Evolutionary conservation across 2,888 invertebrate genomes (phyloP), one percentile per base, ranked within the genome.

Genomic region (Heliconius charithonia): DNA sequence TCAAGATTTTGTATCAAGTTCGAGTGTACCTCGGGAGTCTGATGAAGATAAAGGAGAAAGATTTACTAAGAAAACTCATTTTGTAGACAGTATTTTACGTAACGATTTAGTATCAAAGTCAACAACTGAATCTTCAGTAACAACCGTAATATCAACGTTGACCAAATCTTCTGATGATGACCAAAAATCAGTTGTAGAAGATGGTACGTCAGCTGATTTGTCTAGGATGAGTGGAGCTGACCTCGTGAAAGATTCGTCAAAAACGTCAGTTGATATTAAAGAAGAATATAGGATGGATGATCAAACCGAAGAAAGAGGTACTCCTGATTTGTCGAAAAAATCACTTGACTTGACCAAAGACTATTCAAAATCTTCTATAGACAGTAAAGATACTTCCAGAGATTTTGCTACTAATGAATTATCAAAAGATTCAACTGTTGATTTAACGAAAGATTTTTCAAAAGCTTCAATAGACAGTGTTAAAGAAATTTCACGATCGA

Each of bases 361-460:
- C 84, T 95, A 94, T 81, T 95, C 95, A 2, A 95, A 95, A 84
- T 95, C 95, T 27, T 95, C 95, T 45, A 94, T 95, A 67, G 95
- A 95, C 80, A 95, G 95, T 83, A 95, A 95, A 87, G 95, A 95
- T 81, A 95, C 95, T 0, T 95, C 95, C 3, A 88, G 93, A 86
- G 95, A 95, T 85, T 94, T 95, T 87, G 94, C 95, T 22, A 94
- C 95, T 22, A 95, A 95, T 84, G 95, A 95, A 83, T 80, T 95
- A 65, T 95, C 95, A 4, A 95, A 95, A 87, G 95, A 95, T 83
- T 95, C 95, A n/a, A 95, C 95, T 2, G 91, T 92, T 56, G 95
- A 95, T 79, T 87, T 95, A 77, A 90, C 91, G 0, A 94, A 94
- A 86, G 94, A 95, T 78, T 93, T 88, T 83, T 93, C 95, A 2